Evolutionary conservation across 2,888 invertebrate genomes (phyloP), one percentile per base, ranked within the genome.

Genomic region (Hirtodrosophila histrioides): DNA sequence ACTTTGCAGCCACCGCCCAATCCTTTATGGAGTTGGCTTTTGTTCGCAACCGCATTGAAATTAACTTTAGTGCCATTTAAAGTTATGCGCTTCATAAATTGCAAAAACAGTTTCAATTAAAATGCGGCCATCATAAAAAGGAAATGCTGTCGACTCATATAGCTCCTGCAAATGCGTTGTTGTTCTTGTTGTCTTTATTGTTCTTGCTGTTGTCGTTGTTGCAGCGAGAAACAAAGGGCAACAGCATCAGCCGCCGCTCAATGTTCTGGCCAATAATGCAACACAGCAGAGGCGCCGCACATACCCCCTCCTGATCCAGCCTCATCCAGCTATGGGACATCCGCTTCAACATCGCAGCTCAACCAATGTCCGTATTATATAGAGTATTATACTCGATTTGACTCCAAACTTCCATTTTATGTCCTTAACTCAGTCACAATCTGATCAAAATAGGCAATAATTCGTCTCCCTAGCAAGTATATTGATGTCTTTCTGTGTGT

Each of bases 111-210:
- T 83, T 83, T 83, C 82, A 83, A 83, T 83, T 83, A 85, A 87
- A 83, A 83, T 83, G 82, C 82, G 74, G 82, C 88, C 86, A 82
- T 87, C 82, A 87, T 83, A 85, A 83, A 83, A 87, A 87, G 83
- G 76, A 83, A 87, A 83, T 85, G 82, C 87, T 69, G 86, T 73
- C 86, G 85, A 69, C 75, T 85, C 69, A 64, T 48, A 39, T 63
- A 75, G 71, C 69, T 77, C 45, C 81, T 75, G 81, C 81, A 69
- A 86, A 86, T 84, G 72, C 64, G 73, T 73, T 73, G 61, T 62
- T 53, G 53, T 55, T 66, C 53, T 48, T 55, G 43, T 54, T 61
- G 60, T 50, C 56, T 27, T 31, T 55, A 48, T 51, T 53, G 61
- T 24, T 50, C 54, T 53, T 55, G 60, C 33, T 29, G 12, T 27